Percentiles rank a stretch among this genome's conserved stretches.
These are phyloP conservation scores for Neomorphus geoffroyi DNA, from an alignment of 2,797 vertebrate genomes.

Conservation along the genomic window DNA sequence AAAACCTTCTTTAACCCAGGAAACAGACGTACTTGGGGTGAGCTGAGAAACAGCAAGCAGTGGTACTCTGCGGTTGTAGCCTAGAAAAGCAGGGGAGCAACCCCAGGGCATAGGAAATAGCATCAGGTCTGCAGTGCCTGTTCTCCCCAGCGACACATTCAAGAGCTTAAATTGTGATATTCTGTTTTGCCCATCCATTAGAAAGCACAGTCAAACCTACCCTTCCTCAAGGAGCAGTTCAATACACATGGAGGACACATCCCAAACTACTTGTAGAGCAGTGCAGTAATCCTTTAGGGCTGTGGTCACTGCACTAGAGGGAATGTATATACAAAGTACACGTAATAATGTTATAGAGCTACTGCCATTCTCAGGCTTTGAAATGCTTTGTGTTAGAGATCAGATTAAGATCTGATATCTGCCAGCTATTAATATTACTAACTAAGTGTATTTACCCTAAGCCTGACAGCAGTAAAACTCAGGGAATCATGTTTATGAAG, in stretches of 20 bases:
- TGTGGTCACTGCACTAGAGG: neutral
- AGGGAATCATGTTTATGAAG: neutral
- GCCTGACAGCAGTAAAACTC: neutral
- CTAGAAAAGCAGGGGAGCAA: neutral
- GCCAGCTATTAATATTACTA: neutral
- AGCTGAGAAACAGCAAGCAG: neutral
- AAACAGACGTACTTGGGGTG: accelerated
- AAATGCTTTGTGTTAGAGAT: neutral
- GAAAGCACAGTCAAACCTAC: neutral
- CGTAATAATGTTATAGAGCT: neutral
- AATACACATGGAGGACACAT: neutral
- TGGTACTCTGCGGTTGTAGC: neutral
- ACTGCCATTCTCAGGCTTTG: neutral
- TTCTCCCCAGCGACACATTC: neutral
- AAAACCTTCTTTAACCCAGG: neutral
- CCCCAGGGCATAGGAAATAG: neutral
- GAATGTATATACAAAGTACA: neutral
- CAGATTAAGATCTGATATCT: neutral
- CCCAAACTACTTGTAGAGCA: neutral
- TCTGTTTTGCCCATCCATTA: neutral
- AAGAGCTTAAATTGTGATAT: neutral
- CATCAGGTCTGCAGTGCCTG: neutral
- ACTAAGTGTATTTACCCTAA: neutral
- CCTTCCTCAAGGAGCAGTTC: too few species aligned
- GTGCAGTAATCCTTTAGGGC: neutral